Base-by-base conservation (phyloP, 2,888 invertebrate species). In the Eumerus sabulonum region DNA sequence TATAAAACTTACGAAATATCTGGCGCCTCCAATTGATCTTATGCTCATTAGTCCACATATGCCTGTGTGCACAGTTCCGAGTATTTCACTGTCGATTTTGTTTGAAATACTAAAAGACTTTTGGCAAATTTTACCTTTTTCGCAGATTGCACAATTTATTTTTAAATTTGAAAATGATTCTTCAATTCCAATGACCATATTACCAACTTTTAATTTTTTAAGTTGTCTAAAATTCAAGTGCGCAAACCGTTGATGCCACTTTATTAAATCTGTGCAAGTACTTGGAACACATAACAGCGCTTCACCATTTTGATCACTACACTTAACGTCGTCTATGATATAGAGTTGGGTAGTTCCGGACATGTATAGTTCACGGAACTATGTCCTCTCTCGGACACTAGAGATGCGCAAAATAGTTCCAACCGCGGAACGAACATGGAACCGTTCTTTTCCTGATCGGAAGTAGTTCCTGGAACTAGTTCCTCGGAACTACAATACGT, bases 1-100 rank as follows among this genome's bases (percentile, higher is more conserved):
- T 50, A 48, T 51, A 11, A 51, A 38, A 42, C 42, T 27, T 2
- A 36, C 40, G 50, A 51, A 63, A n/a, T 19, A 38, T 19, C 27
- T 40, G 2, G 48, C 48, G 35, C 51, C 48, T 51, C 48, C 42
- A 19, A 11, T 13, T 18, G 16, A 40, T 40, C 19, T 50, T 50
- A 13, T 11, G 12, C 48, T 7, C 48, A n/a, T 19, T 11, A 16
- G 45, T 16, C 45, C 45, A n/a, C 45, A 45, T n/a, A 45, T 45
- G 45, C 13, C 45, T 2, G 45, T 45, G 45, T 16, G 27, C 27
- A 27, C 27, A 27, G 42, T 27, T 27, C 27, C 27, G 7, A 27
- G 7, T 27, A 27, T 27, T 27, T 27, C 27, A 27, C 42, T 42
- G 42, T 42, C 42, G 42, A 42, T 42, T 42, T 42, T 42, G 42